These are phyloP conservation scores for Dipus sagitta DNA, from an alignment of 2,797 vertebrate species.

Conservation along the genomic window DNA sequence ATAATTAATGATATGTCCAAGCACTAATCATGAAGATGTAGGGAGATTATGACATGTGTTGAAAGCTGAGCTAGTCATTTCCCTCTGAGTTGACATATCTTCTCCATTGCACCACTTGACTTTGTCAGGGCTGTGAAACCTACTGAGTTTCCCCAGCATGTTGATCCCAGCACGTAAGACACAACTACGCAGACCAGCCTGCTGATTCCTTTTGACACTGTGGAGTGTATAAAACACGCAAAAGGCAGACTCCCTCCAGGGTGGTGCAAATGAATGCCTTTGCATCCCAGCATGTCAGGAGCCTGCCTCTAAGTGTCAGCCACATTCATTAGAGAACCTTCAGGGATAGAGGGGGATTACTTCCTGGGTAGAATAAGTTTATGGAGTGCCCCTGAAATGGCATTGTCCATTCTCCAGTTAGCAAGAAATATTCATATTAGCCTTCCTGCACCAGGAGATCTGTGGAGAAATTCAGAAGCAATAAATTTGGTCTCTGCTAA, in stretches of 20 bases:
- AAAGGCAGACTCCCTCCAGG: conserved; percentile 18
- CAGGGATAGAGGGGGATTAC: neutral
- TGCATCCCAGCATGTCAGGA: conserved; percentile 29
- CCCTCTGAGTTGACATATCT: neutral
- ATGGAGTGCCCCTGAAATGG: neutral
- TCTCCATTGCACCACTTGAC: neutral
- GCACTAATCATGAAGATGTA: neutral
- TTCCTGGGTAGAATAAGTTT: conserved; percentile 25
- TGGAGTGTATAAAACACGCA: neutral
- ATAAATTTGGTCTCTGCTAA: neutral
- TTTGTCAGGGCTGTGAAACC: neutral
- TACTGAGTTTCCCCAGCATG: neutral
- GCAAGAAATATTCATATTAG: neutral
- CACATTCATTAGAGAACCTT: conserved; percentile 50
- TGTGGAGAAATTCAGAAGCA: neutral
- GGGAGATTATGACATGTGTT: neutral
- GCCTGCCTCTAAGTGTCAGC: conserved; percentile 30
- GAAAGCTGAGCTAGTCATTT: neutral
- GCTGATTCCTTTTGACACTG: neutral
- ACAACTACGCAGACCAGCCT: neutral
- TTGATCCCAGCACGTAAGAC: neutral
- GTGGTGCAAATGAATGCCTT: conserved; percentile 57
- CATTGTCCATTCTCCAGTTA: neutral
- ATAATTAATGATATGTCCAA: neutral
- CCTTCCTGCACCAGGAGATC: neutral